These are phyloP conservation scores for Heliocidaris tuberculata DNA, from an alignment of 35 echinoderm and acorn worm genomes.

Conservation along the genomic window DNA sequence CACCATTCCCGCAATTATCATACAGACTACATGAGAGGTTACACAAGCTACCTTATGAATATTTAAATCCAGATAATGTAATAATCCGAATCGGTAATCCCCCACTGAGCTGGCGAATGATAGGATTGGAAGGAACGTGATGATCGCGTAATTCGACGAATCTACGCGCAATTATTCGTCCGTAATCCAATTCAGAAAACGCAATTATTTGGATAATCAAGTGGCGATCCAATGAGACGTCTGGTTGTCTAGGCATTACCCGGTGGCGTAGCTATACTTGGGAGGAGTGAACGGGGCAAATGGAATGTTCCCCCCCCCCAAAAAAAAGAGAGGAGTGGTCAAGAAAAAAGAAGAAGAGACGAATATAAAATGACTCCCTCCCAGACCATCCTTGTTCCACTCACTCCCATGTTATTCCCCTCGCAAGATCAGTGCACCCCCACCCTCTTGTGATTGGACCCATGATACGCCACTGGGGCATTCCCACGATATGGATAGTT, in stretches of 20 bases:
- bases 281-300: background rate
- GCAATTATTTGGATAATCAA: slow-evolving; percentile 13
- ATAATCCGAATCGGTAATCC: background rate
- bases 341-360: too few relatives aligned
- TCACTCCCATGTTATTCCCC: background rate
- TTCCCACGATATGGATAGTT: background rate
- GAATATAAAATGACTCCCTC: background rate
- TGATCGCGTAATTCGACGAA: background rate
- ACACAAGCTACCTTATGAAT: background rate
- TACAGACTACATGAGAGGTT: background rate
- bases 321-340: too few relatives aligned
- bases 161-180: slow-evolving; percentile 1
- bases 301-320: background rate
- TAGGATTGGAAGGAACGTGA: background rate
- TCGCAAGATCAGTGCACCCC: background rate
- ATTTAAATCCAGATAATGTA: background rate
- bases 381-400: background rate
- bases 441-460: background rate
- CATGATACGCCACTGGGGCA: background rate
- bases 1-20: background rate
- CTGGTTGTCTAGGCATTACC: background rate
- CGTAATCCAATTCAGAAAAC: slow-evolving; percentile 2
- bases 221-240: slow-evolving; percentile 7
- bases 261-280: background rate
- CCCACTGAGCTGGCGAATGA: background rate